Base-by-base conservation (phyloP, 2,797 vertebrate genomes). In the Clarias fuscus region DNA sequence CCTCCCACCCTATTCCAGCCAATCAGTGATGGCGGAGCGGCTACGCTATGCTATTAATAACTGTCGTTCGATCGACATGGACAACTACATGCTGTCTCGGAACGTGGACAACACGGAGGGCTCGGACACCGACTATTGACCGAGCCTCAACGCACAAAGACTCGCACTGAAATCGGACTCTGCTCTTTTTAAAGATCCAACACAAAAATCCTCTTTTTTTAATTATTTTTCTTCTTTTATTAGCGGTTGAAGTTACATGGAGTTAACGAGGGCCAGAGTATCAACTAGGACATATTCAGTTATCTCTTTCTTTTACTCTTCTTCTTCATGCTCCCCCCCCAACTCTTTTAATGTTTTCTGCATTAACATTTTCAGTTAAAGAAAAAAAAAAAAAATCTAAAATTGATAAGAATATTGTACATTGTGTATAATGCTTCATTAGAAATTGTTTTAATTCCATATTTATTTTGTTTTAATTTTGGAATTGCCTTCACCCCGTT, bases 391-490 rank as follows among this genome's bases (percentile, higher is more conserved):
- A 17, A 78, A 78, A 61, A 78, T 13, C n/a, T 53, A 7, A 88
- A 90, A 91, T 40, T 53, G 61, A 94, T 92, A 91, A 91, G 91
- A 92, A 92, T 93, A 94, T 95, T 99, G 97, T 99, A 98, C 94
- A 98, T 98, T 97, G 96, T 99, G 98, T 98, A 98, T 97, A 98
- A 97, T 98, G 97, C 96, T 97, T 98, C 96, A 96, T 96, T 97
- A 96, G 96, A 95, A 96, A 96, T 96, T 96, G 96, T 98, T 98
- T 98, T 97, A 97, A 97, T 96, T 97, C 96, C 96, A 96, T 98
- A 98, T 99, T 98, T 99, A 98, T 99, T 97, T 93, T 97, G 97
- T 97, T 97, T 97, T 97, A 96, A 96, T 79, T 96, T 97, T 95
- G 95, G 94, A 95, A 95, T 95, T 94, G 96, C 96, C 95, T 94